Conservation (phyloP, 2,888 invertebrate species). For the Drosophila nr. medialis region DNA sequence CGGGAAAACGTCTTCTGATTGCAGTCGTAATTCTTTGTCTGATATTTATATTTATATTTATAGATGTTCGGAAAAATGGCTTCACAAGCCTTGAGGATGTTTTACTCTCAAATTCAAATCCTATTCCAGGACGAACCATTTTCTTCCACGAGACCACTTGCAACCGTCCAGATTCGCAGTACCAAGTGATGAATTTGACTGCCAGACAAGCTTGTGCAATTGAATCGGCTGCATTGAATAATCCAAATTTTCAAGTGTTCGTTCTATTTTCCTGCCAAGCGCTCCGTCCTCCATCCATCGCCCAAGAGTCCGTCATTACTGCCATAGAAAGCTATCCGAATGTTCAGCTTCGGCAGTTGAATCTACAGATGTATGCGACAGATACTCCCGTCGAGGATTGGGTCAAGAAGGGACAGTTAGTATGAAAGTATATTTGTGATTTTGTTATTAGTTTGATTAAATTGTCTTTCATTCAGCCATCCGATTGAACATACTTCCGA, state of each 20-base stretch:
- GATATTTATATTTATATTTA: neutral
- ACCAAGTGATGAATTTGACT: slow-evolving; percentile 68
- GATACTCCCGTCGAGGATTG: slow-evolving; percentile 82
- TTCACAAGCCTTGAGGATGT: slow-evolving; percentile 69
- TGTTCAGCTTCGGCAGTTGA: slow-evolving; percentile 79
- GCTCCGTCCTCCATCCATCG: slow-evolving; percentile 24
- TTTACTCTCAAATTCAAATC: slow-evolving; percentile 69
- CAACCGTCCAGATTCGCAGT: slow-evolving; percentile 13
- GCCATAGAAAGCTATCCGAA: slow-evolving; percentile 79
- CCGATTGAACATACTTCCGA: slow-evolving; percentile 79
- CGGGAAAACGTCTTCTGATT: neutral
- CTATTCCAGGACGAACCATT: slow-evolving; percentile 78
- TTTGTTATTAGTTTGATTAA: neutral
- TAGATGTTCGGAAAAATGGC: neutral
- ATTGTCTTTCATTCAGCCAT: neutral
- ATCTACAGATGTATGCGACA: slow-evolving; percentile 80
- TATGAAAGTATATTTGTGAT: neutral
- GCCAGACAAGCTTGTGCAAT: slow-evolving; percentile 83
- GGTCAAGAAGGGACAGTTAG: slow-evolving; percentile 69
- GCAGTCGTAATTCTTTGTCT: neutral
- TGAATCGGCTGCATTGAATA: slow-evolving; percentile 83
- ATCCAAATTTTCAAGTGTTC: slow-evolving; percentile 82
- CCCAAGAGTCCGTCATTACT: slow-evolving; percentile 60
- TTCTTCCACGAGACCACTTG: slow-evolving; percentile 84
- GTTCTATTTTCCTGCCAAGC: slow-evolving; percentile 82